Percentiles rank a stretch among this genome's conserved stretches.
These are phyloP conservation scores for Actinia tenebrosa DNA, from an alignment of 64 coral and sea anemone genomes.

Conservation along the genomic window DNA sequence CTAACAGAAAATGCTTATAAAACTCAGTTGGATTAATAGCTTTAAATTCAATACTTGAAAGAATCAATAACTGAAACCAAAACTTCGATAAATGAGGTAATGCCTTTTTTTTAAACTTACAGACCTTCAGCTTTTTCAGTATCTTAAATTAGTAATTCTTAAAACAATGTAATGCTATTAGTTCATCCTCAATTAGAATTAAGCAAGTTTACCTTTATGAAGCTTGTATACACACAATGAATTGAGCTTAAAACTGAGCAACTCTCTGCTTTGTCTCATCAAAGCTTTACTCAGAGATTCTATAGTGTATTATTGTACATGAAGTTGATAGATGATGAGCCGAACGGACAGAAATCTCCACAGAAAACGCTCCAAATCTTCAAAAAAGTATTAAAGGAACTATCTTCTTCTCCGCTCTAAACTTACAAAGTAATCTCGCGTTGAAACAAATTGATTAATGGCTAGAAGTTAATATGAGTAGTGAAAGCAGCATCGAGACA, in stretches of 20 bases:
- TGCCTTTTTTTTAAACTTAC: too few species aligned
- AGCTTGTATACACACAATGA: not conserved
- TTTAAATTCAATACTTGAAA: too few species aligned
- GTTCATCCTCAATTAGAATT: not conserved
- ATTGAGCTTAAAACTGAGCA: not conserved
- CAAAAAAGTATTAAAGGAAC: not conserved
- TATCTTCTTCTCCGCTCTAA: not conserved
- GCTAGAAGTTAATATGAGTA: not conserved
- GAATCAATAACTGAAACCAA: too few species aligned
- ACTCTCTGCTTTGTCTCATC: too few species aligned
- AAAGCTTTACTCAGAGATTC: too few species aligned
- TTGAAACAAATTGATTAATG: slow-evolving; percentile 14
- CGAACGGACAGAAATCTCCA: not conserved
- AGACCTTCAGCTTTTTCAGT: too few species aligned
- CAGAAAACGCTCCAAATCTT: not conserved
- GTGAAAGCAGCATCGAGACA: not conserved
- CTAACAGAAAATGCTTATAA: too few species aligned
- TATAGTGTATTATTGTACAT: not conserved
- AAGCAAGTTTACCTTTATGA: not conserved
- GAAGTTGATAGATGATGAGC: not conserved
- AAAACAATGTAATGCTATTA: not conserved
- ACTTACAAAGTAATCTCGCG: slow-evolving; percentile 3
- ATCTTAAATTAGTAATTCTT: not conserved
- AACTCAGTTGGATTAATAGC: too few species aligned
- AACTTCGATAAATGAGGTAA: not conserved